phyloP scores from a whole-genome alignment of 2,113 vertebrate species.

The Chaetodon auriga region DNA sequence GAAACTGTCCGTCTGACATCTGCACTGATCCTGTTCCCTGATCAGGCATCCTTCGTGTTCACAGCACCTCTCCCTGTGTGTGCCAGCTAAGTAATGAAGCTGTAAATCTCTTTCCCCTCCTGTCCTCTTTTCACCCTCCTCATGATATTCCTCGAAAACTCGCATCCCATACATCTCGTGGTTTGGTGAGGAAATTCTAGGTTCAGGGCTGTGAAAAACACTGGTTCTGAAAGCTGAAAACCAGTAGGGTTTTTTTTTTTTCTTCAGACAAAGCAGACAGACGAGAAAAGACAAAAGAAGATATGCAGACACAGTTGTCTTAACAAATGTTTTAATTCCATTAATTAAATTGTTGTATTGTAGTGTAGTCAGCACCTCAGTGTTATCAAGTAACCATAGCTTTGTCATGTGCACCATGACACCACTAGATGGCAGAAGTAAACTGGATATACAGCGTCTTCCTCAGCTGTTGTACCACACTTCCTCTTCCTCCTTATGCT shows the following conservation, averaged over 20 bases:
- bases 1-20: slow-evolving; percentile 11
- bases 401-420: neutral
- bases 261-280: no score
- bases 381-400: neutral
- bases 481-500: neutral
- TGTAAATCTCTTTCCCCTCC: neutral
- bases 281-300: neutral
- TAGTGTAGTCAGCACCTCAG: neutral
- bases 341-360: neutral
- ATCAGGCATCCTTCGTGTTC: neutral
- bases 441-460: slow-evolving; percentile 12
- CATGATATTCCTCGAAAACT: neutral
- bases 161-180: no score
- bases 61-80: neutral
- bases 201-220: neutral
- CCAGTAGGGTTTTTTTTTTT: no score
- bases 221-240: no score
- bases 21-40: slow-evolving; percentile 6
- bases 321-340: neutral
- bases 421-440: slow-evolving; percentile 74
- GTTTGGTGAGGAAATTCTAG: neutral
- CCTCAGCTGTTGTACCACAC: neutral
- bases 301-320: neutral
- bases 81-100: neutral
- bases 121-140: neutral